Evolutionary conservation across 2,888 invertebrate species (phyloP), one percentile per base, ranked within the genome.

Genomic region (Eupithecia centaureata): DNA sequence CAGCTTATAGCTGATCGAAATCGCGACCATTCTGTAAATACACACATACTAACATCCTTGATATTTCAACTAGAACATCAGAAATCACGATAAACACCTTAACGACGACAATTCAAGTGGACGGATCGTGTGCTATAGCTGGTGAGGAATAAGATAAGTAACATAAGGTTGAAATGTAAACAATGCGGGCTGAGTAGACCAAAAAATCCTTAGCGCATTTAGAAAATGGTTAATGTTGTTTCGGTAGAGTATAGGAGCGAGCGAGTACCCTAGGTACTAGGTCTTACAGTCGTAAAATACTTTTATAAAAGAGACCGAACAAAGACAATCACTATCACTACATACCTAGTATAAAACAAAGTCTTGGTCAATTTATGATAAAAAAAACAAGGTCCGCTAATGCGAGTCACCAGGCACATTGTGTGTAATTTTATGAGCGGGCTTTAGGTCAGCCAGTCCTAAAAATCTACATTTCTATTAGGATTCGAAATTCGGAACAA

Each of bases 1-100:
- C 92, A 87, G 91, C 91, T 77, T 22, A 65, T 73, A 82, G 90
- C 92, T 91, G 90, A 84, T 85, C 90, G 91, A 92, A 88, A 76
- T 79, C 77, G 81, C 78, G 81, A 83, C 77, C 54, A 56, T 84
- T 73, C 80, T 73, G 56, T 78, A 77, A 79, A 80, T 77, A 38
- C 70, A 22, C 51, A 67, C 22, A n/a, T n/a, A 22, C 18, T 47
- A 57, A 57, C 56, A 52, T 52, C n/a, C 18, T 38, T 38, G 18
- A 33, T 10, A 56, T 12, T 56, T 18, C n/a, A 56, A 13, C 2
- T 30, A 18, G 3, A 57, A 22, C 1, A 12, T 2, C 12, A 57
- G 18, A 10, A 15, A n/a, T n/a, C 1, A 56, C 54, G 28, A 54
- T 2, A 12, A 38, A 38, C 38, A 15, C 27, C 59, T 51, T 65